Conservation (phyloP, 2,113 vertebrate genomes). For the Anser cygnoides region DNA sequence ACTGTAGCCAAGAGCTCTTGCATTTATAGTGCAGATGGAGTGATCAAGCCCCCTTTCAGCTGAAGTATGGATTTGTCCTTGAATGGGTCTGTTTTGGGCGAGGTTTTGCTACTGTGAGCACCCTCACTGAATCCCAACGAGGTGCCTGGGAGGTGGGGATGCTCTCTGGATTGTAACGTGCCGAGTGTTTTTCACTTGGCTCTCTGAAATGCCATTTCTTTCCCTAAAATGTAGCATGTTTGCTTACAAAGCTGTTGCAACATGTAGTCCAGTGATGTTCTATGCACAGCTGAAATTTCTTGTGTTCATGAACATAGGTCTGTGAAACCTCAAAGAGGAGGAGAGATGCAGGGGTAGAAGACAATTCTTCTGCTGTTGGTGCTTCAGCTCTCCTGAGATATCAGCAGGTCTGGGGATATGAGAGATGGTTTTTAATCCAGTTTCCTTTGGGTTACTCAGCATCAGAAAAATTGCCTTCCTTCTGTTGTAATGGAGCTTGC, state of each 20-base stretch:
- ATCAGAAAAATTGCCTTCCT: neutral
- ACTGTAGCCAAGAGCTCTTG: neutral
- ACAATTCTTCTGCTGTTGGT: neutral
- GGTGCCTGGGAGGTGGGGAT: neutral
- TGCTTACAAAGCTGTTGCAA: neutral
- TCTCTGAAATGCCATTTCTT: neutral
- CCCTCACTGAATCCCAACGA: neutral
- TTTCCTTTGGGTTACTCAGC: neutral
- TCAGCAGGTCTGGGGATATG: accelerated
- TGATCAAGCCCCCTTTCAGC: neutral
- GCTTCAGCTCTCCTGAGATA: neutral
- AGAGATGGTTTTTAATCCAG: accelerated
- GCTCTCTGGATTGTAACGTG: accelerated
- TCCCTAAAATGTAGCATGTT: neutral
- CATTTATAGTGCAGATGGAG: neutral
- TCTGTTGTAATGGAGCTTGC: neutral
- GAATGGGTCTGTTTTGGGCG: accelerated
- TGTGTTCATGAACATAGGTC: accelerated
- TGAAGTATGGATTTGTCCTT: neutral
- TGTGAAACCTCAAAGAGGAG: neutral
- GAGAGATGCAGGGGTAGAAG: neutral
- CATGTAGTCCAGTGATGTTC: accelerated
- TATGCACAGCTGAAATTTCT: neutral
- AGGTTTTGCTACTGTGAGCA: neutral
- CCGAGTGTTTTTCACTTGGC: neutral